Percentiles rank a stretch among this genome's conserved stretches.
These are phyloP conservation scores for Megatriorchis doriae DNA, from an alignment of 2,113 vertebrate species.

Conservation along the genomic window DNA sequence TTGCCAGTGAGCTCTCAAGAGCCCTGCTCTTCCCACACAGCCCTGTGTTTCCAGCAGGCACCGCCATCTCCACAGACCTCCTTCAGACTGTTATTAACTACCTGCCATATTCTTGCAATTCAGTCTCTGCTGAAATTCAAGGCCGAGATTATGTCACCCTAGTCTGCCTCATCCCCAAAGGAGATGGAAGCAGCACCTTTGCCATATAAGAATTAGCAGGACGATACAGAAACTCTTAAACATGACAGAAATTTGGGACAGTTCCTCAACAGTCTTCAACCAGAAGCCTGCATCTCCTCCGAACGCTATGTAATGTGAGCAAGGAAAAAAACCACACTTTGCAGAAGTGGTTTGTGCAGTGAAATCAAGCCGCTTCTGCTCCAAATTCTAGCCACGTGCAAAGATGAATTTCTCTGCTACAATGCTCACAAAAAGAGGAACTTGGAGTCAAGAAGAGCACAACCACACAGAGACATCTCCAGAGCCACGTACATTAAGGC, in stretches of 20 bases:
- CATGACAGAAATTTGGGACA: not conserved
- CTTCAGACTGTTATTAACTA: not conserved
- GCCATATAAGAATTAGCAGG: not conserved
- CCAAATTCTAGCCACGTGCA: not conserved
- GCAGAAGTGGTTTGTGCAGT: not conserved
- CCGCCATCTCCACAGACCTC: not conserved
- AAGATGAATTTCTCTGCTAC: not conserved
- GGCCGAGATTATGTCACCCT: not conserved
- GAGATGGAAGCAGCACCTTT: not conserved
- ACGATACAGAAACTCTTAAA: not conserved
- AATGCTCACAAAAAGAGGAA: not conserved
- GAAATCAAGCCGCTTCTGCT: not conserved
- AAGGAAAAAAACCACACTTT: not conserved
- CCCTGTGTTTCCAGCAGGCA: not conserved
- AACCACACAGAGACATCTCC: not conserved
- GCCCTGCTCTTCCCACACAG: not conserved
- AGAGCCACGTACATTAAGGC: not conserved
- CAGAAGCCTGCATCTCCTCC: not conserved
- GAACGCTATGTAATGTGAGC: not conserved
- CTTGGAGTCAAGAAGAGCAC: not conserved
- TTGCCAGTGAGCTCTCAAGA: not conserved
- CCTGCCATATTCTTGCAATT: not conserved
- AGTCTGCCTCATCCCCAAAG: not conserved
- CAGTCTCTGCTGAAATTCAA: not conserved
- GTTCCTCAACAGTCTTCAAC: not conserved